Evolutionary conservation across 2,113 vertebrate genomes (phyloP).

Genomic region (Petroica traversi): DNA sequence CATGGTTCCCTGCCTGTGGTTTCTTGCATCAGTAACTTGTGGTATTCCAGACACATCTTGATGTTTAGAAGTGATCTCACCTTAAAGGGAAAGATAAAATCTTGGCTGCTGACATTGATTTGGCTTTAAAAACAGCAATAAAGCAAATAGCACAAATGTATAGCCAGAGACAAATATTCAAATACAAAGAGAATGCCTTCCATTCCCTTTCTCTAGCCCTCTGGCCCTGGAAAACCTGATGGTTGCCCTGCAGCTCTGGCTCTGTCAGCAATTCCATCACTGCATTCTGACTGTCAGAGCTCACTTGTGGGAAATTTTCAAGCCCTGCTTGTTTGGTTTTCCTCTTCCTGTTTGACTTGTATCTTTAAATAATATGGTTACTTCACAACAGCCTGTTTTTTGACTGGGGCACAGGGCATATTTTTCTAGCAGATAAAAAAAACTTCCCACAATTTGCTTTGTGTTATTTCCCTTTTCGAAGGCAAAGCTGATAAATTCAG

Average conservation of each 20-base stretch:
- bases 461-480: conserved; percentile 81
- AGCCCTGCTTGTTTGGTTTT: conserved; percentile 74
- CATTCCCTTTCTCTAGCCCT: not conserved
- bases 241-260: not conserved
- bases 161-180: not conserved
- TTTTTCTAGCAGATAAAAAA: conserved; percentile 81
- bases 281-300: conserved; percentile 5
- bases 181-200: not conserved
- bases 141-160: fast-evolving
- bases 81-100: not conserved
- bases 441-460: conserved; percentile 78
- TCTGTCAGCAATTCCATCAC: conserved; percentile 16
- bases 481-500: conserved; percentile 69
- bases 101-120: not conserved
- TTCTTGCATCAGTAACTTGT: not conserved
- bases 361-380: conserved; percentile 78
- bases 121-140: not conserved
- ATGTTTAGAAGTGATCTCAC: not conserved
- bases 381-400: conserved; percentile 79
- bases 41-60: not conserved
- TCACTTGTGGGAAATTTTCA: conserved; percentile 75
- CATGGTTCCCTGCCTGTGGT: not conserved
- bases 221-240: not conserved
- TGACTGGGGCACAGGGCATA: conserved; percentile 68
- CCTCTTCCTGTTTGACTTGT: conserved; percentile 78